These are phyloP conservation scores for Jordanella pulchra DNA, from an alignment of 2,797 vertebrate species.

Conservation along the genomic window DNA sequence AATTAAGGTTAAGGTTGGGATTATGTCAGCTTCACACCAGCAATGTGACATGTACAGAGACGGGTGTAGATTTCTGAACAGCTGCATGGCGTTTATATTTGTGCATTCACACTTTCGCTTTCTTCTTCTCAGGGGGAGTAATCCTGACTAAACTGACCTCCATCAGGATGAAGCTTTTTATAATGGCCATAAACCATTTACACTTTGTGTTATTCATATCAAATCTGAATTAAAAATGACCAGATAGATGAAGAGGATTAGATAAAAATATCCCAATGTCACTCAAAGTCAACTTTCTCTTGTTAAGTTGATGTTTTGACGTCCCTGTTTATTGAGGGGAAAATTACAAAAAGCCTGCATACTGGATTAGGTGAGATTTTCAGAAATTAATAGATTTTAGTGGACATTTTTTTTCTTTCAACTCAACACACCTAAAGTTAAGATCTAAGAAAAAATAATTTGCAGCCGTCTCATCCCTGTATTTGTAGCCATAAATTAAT, in stretches of 20 bases:
- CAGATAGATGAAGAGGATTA: neutral
- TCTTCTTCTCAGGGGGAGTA: neutral
- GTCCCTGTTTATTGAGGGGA: neutral
- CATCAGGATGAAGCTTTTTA: neutral
- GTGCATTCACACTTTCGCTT: neutral
- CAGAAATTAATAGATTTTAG: neutral
- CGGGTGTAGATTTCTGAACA: neutral
- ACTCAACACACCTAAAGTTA: neutral
- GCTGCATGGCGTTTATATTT: constrained; percentile 5
- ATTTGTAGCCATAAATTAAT: neutral
- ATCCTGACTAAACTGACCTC: neutral
- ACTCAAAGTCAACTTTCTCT: neutral
- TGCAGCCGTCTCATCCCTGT: neutral
- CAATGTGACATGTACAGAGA: neutral
- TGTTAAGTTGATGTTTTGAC: neutral
- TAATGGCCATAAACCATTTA: neutral
- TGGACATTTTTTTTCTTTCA: neutral
- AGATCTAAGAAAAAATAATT: neutral
- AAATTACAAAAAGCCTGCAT: too few relatives aligned
- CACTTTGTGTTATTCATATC: neutral
- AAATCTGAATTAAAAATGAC: neutral
- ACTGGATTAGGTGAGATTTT: too few relatives aligned
- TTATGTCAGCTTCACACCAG: constrained; percentile 10
- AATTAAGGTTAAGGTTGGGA: neutral
- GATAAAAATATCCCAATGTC: neutral